Evolutionary conservation across 2,888 invertebrate species (phyloP), one percentile per base, ranked within the genome.

Genomic region (Caenorhabditis sinica): DNA sequence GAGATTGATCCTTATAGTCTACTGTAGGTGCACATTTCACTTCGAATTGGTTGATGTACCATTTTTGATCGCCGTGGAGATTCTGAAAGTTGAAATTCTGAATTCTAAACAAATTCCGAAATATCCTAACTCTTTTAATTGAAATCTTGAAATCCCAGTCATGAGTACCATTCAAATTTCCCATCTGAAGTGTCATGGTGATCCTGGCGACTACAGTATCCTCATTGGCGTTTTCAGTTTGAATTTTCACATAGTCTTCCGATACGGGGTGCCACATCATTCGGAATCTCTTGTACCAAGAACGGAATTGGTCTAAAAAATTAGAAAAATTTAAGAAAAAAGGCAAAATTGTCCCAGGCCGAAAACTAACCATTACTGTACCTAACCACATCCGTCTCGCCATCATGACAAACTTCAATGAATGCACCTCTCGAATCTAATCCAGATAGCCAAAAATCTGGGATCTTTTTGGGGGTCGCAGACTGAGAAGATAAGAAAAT

Each of bases 401-500:
- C 17, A 17, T 66, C n/a, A n/a, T 49, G n/a, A 49, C 65, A 66
- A 45, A 66, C 3, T 49, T 6, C 9, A 28, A 66, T 49, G 20
- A 51, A 51, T 49, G 28, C 30, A 5, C n/a, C 33, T 5, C 33
- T 60, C 2, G 30, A 1, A 30, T 30, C 60, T 6, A 60, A n/a
- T 60, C 33, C 60, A n/a, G 4, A 4, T 6, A 60, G 60, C 60
- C 60, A 60, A 11, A 8, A 13, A 28, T 15, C 25, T 4, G 56
- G 28, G 2, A 56, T 25, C 56, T 56, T 28, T 8, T 56, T 28
- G 4, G 15, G 4, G 8, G n/a, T 13, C 4, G 15, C 28, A 5
- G 15, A 11, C 15, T 28, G 33, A 33, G 40, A 40, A 40, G 40
- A 6, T 2, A 40, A 13, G 13, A 40, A 40, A 13, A 33, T 23